A percentile compares a stretch with the other conserved stretches of the same genome.
Conservation (phyloP, 2,113 vertebrate genomes). For the Siphamia tubifer region DNA sequence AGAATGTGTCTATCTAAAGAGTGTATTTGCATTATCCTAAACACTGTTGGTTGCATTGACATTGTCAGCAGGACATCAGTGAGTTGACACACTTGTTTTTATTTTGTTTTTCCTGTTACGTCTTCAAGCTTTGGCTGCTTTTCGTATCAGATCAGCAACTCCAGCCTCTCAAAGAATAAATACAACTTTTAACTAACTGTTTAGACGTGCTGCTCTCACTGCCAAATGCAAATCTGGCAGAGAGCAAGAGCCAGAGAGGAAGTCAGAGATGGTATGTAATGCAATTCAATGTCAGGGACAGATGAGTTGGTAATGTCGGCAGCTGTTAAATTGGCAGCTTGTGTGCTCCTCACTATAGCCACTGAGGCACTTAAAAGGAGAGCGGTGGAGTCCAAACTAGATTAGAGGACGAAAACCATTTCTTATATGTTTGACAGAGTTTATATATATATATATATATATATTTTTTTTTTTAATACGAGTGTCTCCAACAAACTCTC, state of each 20-base stretch:
- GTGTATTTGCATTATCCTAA: not conserved
- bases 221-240: slow-evolving; percentile 67
- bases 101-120: slow-evolving; percentile 28
- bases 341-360: slow-evolving; percentile 38
- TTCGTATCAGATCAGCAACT: slow-evolving; percentile 50
- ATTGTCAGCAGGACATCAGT: slow-evolving; percentile 1
- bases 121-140: slow-evolving; percentile 42
- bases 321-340: slow-evolving; percentile 62
- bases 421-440: slow-evolving; percentile 30
- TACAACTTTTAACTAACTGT: slow-evolving; percentile 66
- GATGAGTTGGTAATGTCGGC: slow-evolving; percentile 71
- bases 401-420: slow-evolving; percentile 46
- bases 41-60: not conserved
- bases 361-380: slow-evolving; percentile 40
- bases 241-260: slow-evolving; percentile 39
- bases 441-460: no score
- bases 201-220: slow-evolving; percentile 35
- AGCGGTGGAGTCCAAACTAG: slow-evolving; percentile 42
- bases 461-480: slow-evolving; percentile 31
- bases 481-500: slow-evolving; percentile 20
- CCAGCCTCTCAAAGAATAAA: slow-evolving; percentile 48
- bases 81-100: not conserved
- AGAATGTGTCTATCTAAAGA: not conserved
- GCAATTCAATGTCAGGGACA: slow-evolving; percentile 54
- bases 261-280: slow-evolving; percentile 57